Conservation (phyloP, 2,888 invertebrate species). For the Argyra leucocephala region DNA sequence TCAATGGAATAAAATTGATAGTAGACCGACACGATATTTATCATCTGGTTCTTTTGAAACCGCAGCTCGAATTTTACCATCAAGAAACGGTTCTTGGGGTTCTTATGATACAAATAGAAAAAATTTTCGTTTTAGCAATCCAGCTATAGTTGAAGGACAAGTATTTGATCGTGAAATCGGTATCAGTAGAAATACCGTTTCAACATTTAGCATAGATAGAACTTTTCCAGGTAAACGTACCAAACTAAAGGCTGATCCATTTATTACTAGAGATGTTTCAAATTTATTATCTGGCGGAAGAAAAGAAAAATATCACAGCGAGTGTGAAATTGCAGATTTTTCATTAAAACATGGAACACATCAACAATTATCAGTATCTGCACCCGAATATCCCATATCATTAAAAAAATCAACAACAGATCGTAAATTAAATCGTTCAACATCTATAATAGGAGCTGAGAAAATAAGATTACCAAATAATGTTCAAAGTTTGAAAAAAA, state of each 20-base stretch:
- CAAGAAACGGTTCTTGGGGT: constrained; percentile 62
- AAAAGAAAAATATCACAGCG: constrained; percentile 34
- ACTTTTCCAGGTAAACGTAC: constrained; percentile 54
- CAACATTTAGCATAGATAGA: constrained; percentile 9
- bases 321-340: constrained; percentile 35
- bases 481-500: constrained; percentile 76
- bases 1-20: constrained; percentile 68
- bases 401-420: constrained; percentile 16
- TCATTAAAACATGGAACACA: constrained; percentile 26
- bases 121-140: constrained; percentile 29
- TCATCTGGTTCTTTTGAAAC: constrained; percentile 71
- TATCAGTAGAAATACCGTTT: neutral
- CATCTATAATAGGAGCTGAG: constrained; percentile 15
- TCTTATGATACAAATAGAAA: constrained; percentile 53
- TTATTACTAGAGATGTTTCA: constrained; percentile 8
- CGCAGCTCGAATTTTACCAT: constrained; percentile 48
- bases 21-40: constrained; percentile 63
- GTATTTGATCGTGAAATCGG: constrained; percentile 32
- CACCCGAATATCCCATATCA: constrained; percentile 47
- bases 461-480: constrained; percentile 51
- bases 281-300: neutral
- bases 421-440: constrained; percentile 9
- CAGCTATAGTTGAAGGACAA: constrained; percentile 41
- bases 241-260: constrained; percentile 54
- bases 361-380: constrained; percentile 50